phyloP scores from a whole-genome alignment of 2,113 vertebrate genomes.

The Nyctereutes procyonoides region DNA sequence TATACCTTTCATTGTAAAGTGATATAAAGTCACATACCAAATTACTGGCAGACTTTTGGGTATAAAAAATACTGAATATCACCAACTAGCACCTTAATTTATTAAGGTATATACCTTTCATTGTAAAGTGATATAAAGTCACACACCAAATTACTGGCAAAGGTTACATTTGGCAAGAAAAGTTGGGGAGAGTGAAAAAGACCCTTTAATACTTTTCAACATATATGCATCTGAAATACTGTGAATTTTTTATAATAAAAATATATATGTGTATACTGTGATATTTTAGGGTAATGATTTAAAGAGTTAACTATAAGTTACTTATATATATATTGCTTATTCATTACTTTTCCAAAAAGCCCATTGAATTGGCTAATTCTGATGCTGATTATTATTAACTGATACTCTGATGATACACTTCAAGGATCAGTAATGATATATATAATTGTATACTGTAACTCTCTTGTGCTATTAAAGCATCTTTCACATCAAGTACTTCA shows the following conservation, averaged over 20 bases:
- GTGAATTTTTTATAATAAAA: background rate
- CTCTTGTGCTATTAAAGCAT: background rate
- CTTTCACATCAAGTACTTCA: slow-evolving; percentile 4
- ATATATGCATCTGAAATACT: background rate
- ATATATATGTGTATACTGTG: background rate
- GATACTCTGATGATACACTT: background rate
- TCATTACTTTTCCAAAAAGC: slow-evolving; percentile 21
- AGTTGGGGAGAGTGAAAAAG: background rate
- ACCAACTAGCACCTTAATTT: slow-evolving; percentile 7
- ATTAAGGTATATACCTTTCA: background rate
- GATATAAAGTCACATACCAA: background rate
- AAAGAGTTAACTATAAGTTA: background rate
- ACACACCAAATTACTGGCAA: background rate
- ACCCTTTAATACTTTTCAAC: background rate
- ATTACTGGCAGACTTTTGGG: background rate
- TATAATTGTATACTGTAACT: background rate
- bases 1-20: background rate
- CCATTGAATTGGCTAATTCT: slow-evolving; percentile 10
- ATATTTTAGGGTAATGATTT: slow-evolving; percentile 24
- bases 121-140: background rate
- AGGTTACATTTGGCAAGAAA: background rate
- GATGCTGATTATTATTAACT: slow-evolving; percentile 34
- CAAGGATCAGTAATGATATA: slow-evolving; percentile 22
- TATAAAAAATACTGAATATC: background rate
- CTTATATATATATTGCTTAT: background rate